Percentiles rank a stretch among this genome's conserved stretches.
Conservation (phyloP, 1,140 invertebrate genomes). For the Drosophila micromelanica region DNA sequence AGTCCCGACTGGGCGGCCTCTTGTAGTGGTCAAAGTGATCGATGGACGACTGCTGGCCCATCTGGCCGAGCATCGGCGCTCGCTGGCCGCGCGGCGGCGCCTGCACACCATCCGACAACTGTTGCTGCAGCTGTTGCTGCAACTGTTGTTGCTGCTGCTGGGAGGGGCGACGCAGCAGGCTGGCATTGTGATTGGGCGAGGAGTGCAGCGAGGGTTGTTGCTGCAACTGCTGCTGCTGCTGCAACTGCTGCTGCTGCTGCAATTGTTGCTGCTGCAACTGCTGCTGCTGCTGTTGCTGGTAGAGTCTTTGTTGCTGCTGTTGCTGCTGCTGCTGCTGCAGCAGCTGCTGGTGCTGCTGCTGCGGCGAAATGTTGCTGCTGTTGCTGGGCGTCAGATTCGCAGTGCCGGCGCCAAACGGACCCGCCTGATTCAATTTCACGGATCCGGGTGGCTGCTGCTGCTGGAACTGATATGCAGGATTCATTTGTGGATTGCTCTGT, state of each 20-base stretch:
- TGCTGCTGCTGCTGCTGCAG: conserved; percentile 24
- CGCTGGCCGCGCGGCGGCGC: conserved; percentile 85
- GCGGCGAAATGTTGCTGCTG: conserved; percentile 41
- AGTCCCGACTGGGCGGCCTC: conserved; percentile 93
- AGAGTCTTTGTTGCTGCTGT: conserved; percentile 38
- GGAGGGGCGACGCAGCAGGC: conserved; percentile 66
- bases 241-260: conserved; percentile 44
- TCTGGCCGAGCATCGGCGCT: conserved; percentile 86
- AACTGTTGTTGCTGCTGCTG: conserved; percentile 61
- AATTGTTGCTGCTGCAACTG: conserved; percentile 53
- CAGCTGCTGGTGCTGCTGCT: conserved; percentile 33
- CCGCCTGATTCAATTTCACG: conserved; percentile 48
- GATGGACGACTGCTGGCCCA: conserved; percentile 87
- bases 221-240: conserved; percentile 51
- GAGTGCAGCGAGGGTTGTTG: conserved; percentile 64
- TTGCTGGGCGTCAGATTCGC: conserved; percentile 37
- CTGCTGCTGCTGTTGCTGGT: conserved; percentile 38
- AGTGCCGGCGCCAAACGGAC: conserved; percentile 54
- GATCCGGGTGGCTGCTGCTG: conserved; percentile 68
- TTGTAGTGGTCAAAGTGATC: conserved; percentile 97
- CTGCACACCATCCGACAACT: conserved; percentile 55
- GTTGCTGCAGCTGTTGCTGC: conserved; percentile 63
- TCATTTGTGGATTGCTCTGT: conserved; percentile 72
- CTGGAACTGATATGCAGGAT: conserved; percentile 78
- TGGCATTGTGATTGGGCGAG: conserved; percentile 68